These are phyloP conservation scores for Phania funesta DNA, from an alignment of 2,888 invertebrate species.

Conservation along the genomic window DNA sequence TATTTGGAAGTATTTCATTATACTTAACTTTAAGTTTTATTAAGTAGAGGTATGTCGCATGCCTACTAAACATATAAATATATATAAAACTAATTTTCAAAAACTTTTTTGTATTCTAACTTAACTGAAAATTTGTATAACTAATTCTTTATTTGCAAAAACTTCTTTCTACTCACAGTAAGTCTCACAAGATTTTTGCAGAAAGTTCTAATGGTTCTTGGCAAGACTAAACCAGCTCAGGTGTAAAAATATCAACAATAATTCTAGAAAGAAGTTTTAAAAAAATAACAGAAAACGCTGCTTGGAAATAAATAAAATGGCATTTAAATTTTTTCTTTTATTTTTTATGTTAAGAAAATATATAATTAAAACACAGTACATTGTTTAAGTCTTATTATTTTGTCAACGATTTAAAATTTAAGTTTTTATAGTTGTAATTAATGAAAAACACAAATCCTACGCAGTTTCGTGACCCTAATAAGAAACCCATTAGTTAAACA, in stretches of 20 bases:
- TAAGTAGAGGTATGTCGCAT: slow-evolving; percentile 22
- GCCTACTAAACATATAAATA: slow-evolving; percentile 3
- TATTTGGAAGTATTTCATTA: background rate
- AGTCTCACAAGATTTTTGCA: slow-evolving; percentile 84
- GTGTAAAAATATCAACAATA: slow-evolving; percentile 81
- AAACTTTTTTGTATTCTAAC: background rate
- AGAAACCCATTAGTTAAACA: background rate
- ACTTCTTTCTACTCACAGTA: slow-evolving; percentile 81
- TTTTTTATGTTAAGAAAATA: slow-evolving; percentile 29
- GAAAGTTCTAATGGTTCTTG: slow-evolving; percentile 87
- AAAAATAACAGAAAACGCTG: slow-evolving; percentile 24
- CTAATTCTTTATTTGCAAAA: no score
- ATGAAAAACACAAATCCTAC: background rate
- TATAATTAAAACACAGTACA: background rate
- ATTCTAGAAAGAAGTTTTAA: background rate
- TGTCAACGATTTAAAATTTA: slow-evolving; percentile 39
- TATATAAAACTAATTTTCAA: background rate
- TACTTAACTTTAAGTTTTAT: background rate
- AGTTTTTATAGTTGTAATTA: slow-evolving; percentile 41
- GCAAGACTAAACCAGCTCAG: slow-evolving; percentile 86
- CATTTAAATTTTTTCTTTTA: slow-evolving; percentile 62
- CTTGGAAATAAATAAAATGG: slow-evolving; percentile 56
- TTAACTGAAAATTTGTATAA: no score
- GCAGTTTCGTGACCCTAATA: slow-evolving; percentile 21
- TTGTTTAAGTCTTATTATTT: slow-evolving; percentile 49